phyloP scores from a whole-genome alignment of 1,140 invertebrate species.

The Hestina assimilis region DNA sequence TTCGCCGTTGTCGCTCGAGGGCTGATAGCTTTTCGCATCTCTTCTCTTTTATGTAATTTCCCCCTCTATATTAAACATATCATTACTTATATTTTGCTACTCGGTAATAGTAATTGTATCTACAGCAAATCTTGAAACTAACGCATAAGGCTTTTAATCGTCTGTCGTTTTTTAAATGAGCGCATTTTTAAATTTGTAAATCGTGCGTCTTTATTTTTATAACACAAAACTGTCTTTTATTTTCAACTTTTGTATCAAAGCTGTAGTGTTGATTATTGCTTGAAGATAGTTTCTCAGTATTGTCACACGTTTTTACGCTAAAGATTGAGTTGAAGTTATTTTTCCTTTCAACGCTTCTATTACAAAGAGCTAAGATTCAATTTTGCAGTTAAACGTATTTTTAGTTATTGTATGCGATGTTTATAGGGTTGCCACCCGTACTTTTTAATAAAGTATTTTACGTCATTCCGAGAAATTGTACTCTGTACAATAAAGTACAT shows the following conservation, averaged over 20 bases:
- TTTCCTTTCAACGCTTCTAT: neutral
- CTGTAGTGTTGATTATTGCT: neutral
- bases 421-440: too few relatives aligned
- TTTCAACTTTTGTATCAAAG: neutral
- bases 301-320: too few relatives aligned
- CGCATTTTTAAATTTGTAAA: slow-evolving; percentile 19
- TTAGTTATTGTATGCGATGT: slow-evolving; percentile 5
- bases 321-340: neutral
- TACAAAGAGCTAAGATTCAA: slow-evolving; percentile 1
- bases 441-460: too few relatives aligned
- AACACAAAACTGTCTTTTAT: neutral
- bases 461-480: too few relatives aligned
- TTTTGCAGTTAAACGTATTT: neutral
- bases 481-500: too few relatives aligned
- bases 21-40: slow-evolving; percentile 44
- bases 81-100: slow-evolving; percentile 12
- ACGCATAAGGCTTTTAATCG: slow-evolving; percentile 7
- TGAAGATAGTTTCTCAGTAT: too few relatives aligned
- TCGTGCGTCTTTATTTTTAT: slow-evolving; percentile 21
- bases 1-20: slow-evolving; percentile 53
- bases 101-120: neutral
- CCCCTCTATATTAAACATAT: slow-evolving; percentile 36
- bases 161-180: neutral
- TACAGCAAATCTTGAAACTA: slow-evolving; percentile 6
- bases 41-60: slow-evolving; percentile 60